Evolutionary conservation across 2,888 invertebrate genomes (phyloP).

Genomic region (Podabrus alpinus): DNA sequence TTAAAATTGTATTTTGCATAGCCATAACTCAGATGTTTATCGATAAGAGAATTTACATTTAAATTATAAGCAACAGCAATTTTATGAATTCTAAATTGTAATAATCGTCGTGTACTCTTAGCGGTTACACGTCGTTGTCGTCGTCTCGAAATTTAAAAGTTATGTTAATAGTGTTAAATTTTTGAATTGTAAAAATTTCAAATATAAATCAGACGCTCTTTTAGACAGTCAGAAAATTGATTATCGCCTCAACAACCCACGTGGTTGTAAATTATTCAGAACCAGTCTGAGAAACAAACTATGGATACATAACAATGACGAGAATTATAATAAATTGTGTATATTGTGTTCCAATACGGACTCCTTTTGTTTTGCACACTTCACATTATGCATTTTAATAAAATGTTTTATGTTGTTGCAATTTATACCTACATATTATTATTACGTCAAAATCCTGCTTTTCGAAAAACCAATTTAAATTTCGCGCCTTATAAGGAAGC

Average conservation of each 20-base stretch:
- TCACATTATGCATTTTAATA: background rate
- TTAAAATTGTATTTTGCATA: background rate
- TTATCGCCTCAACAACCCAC: slow-evolving; percentile 16
- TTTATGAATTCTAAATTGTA: background rate
- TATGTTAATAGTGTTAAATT: background rate
- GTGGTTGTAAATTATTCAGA: slow-evolving; percentile 19
- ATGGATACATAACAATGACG: slow-evolving; percentile 19
- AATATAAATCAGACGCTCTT: slow-evolving; percentile 13
- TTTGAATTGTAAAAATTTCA: background rate
- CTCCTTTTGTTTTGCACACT: background rate
- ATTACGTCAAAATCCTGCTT: background rate
- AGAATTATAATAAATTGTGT: slow-evolving; percentile 18
- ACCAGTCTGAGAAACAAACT: slow-evolving; percentile 21
- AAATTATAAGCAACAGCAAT: background rate
- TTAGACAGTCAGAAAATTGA: slow-evolving; percentile 13
- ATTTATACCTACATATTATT: background rate
- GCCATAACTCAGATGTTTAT: background rate
- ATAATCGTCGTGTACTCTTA: background rate
- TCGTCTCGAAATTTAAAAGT: background rate
- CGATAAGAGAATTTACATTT: background rate
- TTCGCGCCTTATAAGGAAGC: background rate
- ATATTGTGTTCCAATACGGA: slow-evolving; percentile 1
- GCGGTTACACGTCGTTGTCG: background rate
- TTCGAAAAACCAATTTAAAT: background rate
- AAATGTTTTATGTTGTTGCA: background rate